Evolutionary conservation across 2,888 invertebrate genomes (phyloP).

Genomic region (Drosophila maculinotata): DNA sequence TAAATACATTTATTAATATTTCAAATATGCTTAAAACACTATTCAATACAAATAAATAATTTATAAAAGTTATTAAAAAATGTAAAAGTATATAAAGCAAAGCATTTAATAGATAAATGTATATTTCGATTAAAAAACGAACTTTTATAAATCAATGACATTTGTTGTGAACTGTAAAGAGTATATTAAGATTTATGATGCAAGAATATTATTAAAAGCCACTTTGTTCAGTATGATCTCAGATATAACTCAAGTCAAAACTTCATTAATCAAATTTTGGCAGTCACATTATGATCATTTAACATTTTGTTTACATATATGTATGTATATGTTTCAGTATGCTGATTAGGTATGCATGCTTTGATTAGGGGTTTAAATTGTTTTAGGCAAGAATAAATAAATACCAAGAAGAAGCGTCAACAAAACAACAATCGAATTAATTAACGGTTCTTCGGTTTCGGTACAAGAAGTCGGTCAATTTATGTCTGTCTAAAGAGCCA

Average conservation of each 20-base stretch:
- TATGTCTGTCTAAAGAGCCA: constrained; percentile 25
- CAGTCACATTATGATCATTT: neutral
- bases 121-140: too few species aligned
- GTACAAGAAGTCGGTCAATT: constrained; percentile 76
- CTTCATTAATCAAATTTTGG: constrained; percentile 18
- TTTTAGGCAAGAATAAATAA: constrained; percentile 18
- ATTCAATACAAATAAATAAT: neutral
- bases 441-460: constrained; percentile 69
- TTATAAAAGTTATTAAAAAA: too few species aligned
- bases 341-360: constrained; percentile 3
- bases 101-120: too few species aligned
- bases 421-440: constrained; percentile 63
- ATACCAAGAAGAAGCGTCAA: constrained; percentile 20
- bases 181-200: constrained; percentile 4
- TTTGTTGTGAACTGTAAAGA: too few species aligned
- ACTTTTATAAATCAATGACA: too few species aligned
- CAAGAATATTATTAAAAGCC: neutral
- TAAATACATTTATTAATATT: too few species aligned
- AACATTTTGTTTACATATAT: constrained; percentile 5
- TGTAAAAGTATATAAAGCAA: too few species aligned
- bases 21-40: too few species aligned
- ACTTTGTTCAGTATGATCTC: neutral
- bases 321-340: neutral
- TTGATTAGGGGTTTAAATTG: constrained; percentile 1
- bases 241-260: neutral